Conservation (phyloP, 2,797 vertebrate genomes). For the Chrosomus eos region DNA sequence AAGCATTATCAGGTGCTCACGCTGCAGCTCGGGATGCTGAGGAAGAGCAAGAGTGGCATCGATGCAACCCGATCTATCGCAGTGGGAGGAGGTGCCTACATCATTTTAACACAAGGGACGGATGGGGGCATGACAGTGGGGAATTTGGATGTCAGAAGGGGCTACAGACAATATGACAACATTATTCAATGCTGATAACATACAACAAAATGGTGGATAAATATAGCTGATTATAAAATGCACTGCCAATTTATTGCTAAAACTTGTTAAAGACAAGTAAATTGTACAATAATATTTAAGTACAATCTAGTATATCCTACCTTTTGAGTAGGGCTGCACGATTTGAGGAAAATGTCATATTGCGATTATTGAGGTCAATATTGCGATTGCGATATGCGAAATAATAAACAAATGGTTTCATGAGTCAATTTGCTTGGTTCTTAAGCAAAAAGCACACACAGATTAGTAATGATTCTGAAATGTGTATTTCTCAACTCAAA, state of each 20-base stretch:
- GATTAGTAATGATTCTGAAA: too few relatives aligned
- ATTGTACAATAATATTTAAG: not conserved
- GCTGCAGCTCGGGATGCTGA: slow-evolving; percentile 53
- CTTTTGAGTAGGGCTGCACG: not conserved
- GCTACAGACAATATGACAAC: not conserved
- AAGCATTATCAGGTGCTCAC: slow-evolving; percentile 51
- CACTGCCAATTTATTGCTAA: not conserved
- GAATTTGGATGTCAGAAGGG: not conserved
- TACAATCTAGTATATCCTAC: not conserved
- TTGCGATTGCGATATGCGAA: too few relatives aligned
- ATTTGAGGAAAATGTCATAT: too few relatives aligned
- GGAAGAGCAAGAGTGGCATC: slow-evolving; percentile 38
- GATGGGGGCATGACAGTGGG: not conserved
- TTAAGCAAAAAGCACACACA: too few relatives aligned
- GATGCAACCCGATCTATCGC: slow-evolving; percentile 25
- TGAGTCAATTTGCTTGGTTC: too few relatives aligned
- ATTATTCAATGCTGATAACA: not conserved
- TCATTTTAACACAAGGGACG: slow-evolving; percentile 4
- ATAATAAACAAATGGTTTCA: too few relatives aligned
- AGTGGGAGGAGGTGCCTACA: slow-evolving; percentile 31
- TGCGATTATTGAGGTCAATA: too few relatives aligned
- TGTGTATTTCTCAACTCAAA: too few relatives aligned
- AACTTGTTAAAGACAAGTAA: not conserved
- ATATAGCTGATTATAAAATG: not conserved
- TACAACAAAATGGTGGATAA: not conserved